A percentile compares a stretch with the other conserved stretches of the same genome.
Evolutionary conservation across 2,113 vertebrate genomes (phyloP).

Genomic region (Nettapus auritus): DNA sequence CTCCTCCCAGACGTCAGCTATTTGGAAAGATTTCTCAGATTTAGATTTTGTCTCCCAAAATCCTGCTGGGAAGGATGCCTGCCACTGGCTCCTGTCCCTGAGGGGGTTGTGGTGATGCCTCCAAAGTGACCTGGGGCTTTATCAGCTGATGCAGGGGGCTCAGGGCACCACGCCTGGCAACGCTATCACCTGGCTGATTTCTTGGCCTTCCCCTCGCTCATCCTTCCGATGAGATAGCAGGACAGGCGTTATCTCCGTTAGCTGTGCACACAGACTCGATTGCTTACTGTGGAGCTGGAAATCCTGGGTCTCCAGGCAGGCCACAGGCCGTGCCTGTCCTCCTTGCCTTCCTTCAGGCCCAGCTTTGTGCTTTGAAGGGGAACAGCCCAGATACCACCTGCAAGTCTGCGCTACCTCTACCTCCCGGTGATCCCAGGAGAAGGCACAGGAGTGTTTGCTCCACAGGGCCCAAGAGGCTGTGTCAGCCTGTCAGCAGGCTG

Average conservation of each 20-base stretch:
- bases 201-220: constrained; percentile 14
- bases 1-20: background rate
- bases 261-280: background rate
- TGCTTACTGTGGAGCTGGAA: background rate
- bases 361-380: background rate
- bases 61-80: accelerated
- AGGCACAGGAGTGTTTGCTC: background rate
- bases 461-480: accelerated
- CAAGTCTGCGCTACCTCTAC: background rate
- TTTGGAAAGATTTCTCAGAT: background rate
- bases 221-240: constrained; percentile 38
- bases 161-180: background rate
- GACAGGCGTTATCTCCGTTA: constrained; percentile 13
- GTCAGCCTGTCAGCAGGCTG: background rate
- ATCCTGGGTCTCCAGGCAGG: constrained; percentile 41
- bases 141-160: background rate
- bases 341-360: accelerated
- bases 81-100: background rate
- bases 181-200: constrained; percentile 43
- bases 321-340: background rate
- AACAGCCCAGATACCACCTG: background rate
- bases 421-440: background rate
- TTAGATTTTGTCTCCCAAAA: background rate
- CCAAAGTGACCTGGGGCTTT: background rate
- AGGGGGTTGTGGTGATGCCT: background rate